Conservation (phyloP, 2,797 vertebrate species). For the Euthynnus affinis region DNA sequence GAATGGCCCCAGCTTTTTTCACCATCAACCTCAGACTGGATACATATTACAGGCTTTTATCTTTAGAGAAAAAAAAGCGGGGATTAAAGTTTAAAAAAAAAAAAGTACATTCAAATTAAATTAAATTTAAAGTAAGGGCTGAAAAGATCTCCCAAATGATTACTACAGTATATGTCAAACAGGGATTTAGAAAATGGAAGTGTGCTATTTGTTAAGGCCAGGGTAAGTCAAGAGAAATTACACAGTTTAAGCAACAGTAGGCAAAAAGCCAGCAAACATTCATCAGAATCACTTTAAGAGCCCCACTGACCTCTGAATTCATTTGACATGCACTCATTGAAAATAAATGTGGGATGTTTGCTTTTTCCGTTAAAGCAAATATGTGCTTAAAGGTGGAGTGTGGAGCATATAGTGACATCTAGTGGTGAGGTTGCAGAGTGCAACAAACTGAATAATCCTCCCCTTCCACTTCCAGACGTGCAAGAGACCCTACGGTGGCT, state of each 20-base stretch:
- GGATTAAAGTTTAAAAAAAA: background rate
- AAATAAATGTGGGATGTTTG: slow-evolving; percentile 3
- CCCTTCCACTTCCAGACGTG: too few relatives aligned
- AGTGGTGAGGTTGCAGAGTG: too few relatives aligned
- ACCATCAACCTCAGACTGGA: slow-evolving; percentile 1
- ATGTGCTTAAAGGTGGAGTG: slow-evolving; percentile 31
- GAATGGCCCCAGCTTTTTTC: background rate
- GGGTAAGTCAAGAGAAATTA: slow-evolving; percentile 22
- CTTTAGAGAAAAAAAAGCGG: background rate
- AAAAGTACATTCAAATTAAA: background rate
- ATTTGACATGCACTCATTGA: slow-evolving; percentile 16
- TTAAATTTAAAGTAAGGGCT: background rate
- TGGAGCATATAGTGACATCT: too few relatives aligned
- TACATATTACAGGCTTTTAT: slow-evolving; percentile 12
- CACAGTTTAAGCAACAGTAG: slow-evolving; percentile 31
- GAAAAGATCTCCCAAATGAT: background rate
- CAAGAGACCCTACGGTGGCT: too few relatives aligned
- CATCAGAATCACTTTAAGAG: slow-evolving; percentile 16
- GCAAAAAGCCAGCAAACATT: slow-evolving; percentile 24
- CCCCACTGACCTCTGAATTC: slow-evolving; percentile 28
- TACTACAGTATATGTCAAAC: slow-evolving; percentile 9
- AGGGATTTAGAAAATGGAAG: background rate
- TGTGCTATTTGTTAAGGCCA: slow-evolving; percentile 46
- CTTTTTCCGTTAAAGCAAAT: slow-evolving; percentile 10
- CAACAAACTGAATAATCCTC: too few relatives aligned